Conservation (phyloP, 2,888 invertebrate species). For the Aethes cnicana region DNA sequence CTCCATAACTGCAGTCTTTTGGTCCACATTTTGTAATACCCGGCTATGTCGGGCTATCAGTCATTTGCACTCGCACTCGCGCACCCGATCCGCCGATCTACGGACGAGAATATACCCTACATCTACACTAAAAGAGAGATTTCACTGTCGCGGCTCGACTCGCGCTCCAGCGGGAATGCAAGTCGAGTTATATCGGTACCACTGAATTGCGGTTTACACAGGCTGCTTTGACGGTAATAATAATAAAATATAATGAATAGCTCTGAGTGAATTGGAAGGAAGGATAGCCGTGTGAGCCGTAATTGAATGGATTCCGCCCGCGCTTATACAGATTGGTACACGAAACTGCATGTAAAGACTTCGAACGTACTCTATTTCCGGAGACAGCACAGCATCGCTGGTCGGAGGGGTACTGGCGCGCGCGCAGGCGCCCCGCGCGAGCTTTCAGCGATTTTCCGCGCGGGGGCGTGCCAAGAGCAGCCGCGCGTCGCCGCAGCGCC, state of each 20-base stretch:
- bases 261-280: conserved; percentile 31
- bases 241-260: too few species aligned
- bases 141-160: conserved; percentile 45
- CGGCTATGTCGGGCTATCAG: conserved; percentile 71
- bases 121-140: conserved; percentile 64
- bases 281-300: conserved; percentile 56
- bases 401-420: conserved; percentile 81
- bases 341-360: conserved; percentile 60
- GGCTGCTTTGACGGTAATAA: conserved; percentile 21
- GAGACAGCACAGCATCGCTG: conserved; percentile 84
- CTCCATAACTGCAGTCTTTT: conserved; percentile 77
- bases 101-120: conserved; percentile 57
- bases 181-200: conserved; percentile 56
- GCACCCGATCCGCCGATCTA: conserved; percentile 76
- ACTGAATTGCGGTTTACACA: conserved; percentile 55
- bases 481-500: conserved; percentile 38
- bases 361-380: conserved; percentile 80
- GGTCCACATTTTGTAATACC: conserved; percentile 79
- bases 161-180: conserved; percentile 64
- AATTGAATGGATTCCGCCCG: conserved; percentile 53
- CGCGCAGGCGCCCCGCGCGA: conserved; percentile 59
- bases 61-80: conserved; percentile 81
- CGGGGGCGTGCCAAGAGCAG: conserved; percentile 64
- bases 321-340: conserved; percentile 40
- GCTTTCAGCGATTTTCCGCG: conserved; percentile 65